A percentile compares a stretch with the other conserved stretches of the same genome.
Conservation (phyloP, 2,113 vertebrate species). For the Enhydra lutris region DNA sequence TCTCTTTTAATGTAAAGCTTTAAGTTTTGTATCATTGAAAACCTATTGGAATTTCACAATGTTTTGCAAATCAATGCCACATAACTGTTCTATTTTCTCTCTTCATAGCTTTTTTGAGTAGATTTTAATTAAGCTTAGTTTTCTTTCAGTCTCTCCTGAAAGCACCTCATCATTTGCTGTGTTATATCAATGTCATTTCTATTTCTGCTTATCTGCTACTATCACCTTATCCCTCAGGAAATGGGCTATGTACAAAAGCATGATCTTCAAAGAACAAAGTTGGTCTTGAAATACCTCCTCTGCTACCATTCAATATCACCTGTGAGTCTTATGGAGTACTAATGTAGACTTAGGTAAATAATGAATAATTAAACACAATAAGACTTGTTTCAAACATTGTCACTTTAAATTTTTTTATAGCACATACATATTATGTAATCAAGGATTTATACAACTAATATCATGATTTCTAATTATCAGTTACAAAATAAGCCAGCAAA, state of each 20-base stretch:
- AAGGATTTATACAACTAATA: conserved; percentile 39
- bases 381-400: conserved; percentile 67
- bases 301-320: conserved; percentile 60
- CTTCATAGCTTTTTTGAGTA: conserved; percentile 63
- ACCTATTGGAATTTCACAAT: conserved; percentile 72
- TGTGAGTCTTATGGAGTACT: conserved; percentile 68
- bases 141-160: conserved; percentile 56
- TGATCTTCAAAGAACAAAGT: conserved; percentile 76
- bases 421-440: conserved; percentile 39
- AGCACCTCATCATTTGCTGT: conserved; percentile 49
- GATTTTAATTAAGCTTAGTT: conserved; percentile 76
- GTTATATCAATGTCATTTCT: conserved; percentile 63
- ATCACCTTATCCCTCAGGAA: conserved; percentile 70
- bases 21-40: conserved; percentile 53
- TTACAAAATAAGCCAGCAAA: conserved; percentile 31
- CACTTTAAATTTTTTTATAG: conserved; percentile 41
- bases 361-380: conserved; percentile 78
- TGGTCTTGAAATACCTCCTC: conserved; percentile 71
- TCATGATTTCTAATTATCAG: conserved; percentile 40
- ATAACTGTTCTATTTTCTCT: conserved; percentile 31
- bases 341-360: conserved; percentile 55
- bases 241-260: conserved; percentile 61
- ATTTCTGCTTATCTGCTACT: conserved; percentile 71
- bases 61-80: conserved; percentile 71
- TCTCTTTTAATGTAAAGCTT: conserved; percentile 53